Evolutionary conservation across 2,113 vertebrate genomes (phyloP).

Genomic region (Poecile atricapillus): DNA sequence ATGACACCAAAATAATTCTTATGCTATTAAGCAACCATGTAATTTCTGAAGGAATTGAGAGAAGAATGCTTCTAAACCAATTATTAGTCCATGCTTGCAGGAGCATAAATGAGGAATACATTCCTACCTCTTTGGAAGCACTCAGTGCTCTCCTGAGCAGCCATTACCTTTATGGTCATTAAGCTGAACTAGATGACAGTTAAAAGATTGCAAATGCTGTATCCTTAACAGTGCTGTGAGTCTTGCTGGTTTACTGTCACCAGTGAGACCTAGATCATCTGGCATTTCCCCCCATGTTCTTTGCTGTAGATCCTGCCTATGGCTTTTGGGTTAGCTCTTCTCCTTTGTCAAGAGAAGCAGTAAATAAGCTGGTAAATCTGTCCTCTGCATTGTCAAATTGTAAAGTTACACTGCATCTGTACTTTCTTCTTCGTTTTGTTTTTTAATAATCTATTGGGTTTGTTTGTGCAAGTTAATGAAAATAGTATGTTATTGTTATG

Average conservation of each 20-base stretch:
- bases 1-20: neutral
- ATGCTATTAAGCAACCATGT: neutral
- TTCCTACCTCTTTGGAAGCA: neutral
- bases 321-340: neutral
- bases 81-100: neutral
- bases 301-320: neutral
- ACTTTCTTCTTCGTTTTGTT: neutral
- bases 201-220: neutral
- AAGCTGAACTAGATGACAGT: neutral
- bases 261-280: neutral
- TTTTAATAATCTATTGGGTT: slow-evolving; percentile 69
- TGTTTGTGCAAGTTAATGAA: slow-evolving; percentile 77
- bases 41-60: neutral
- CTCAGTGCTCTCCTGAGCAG: neutral
- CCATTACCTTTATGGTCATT: neutral
- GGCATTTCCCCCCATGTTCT: neutral
- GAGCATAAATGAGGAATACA: neutral
- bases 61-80: neutral
- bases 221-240: neutral
- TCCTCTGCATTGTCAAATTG: neutral
- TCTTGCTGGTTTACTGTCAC: neutral
- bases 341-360: slow-evolving; percentile 21
- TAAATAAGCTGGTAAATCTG: slow-evolving; percentile 25
- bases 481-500: slow-evolving; percentile 72
- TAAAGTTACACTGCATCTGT: slow-evolving; percentile 59